Percentiles rank a stretch among this genome's conserved stretches.
Conservation (phyloP, 2,113 vertebrate genomes). For the Corythornis vintsioides region DNA sequence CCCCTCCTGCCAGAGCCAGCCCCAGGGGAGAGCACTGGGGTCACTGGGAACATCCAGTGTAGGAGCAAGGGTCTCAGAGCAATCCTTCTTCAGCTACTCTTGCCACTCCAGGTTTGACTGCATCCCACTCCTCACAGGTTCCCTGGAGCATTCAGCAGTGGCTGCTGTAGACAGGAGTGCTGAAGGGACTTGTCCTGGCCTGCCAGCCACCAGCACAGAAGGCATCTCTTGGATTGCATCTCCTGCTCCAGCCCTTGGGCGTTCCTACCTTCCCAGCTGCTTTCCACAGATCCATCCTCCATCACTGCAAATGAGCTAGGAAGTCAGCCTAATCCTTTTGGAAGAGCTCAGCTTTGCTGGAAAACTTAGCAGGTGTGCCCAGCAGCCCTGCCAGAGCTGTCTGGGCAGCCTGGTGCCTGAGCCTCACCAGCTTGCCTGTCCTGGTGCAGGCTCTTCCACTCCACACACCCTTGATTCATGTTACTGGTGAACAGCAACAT, state of each 20-base stretch:
- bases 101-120: not conserved
- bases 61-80: not conserved
- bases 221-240: not conserved
- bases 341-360: not conserved
- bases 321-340: not conserved
- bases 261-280: not conserved
- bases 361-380: not conserved
- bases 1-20: not conserved
- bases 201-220: not conserved
- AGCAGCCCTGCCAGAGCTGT: accelerated
- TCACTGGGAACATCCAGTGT: accelerated
- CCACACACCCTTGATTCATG: not conserved
- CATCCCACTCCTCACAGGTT: not conserved
- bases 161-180: not conserved
- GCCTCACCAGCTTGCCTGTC: not conserved
- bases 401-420: accelerated
- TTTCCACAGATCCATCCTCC: not conserved
- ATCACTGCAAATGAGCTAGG: accelerated
- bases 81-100: not conserved
- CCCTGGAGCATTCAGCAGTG: not conserved
- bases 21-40: accelerated
- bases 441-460: not conserved
- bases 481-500: not conserved
- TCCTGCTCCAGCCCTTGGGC: not conserved
- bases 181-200: not conserved